These are phyloP conservation scores for Caenorhabditis remanei DNA, from an alignment of 1,140 invertebrate genomes.

Conservation along the genomic window DNA sequence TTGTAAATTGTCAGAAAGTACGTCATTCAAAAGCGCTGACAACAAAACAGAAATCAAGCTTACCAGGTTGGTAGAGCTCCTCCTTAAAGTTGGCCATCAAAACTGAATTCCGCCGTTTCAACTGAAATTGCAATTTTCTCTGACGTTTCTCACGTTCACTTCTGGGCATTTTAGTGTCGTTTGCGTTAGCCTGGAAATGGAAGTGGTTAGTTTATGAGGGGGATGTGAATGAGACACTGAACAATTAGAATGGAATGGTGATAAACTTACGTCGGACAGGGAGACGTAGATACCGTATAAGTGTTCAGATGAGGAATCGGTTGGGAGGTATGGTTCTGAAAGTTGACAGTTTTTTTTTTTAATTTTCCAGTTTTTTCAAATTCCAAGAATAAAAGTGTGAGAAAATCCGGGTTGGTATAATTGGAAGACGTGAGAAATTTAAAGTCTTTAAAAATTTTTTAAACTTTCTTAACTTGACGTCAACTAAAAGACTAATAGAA, in stretches of 20 bases:
- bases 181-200: constrained; percentile 10
- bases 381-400: too few relatives aligned
- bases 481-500: too few relatives aligned
- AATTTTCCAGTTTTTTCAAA: neutral
- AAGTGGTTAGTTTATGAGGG: neutral
- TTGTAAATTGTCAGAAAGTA: constrained; percentile 33
- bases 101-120: constrained; percentile 12
- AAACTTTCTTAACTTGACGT: too few relatives aligned
- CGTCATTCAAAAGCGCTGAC: neutral
- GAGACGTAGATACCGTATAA: neutral
- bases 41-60: neutral
- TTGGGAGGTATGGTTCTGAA: constrained; percentile 13
- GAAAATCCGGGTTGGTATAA: too few relatives aligned
- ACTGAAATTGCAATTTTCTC: constrained; percentile 30
- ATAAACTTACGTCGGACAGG: constrained; percentile 13
- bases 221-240: neutral
- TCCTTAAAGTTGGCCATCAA: constrained; percentile 39
- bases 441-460: too few relatives aligned
- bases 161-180: constrained; percentile 37
- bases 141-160: constrained; percentile 26
- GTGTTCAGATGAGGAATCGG: neutral
- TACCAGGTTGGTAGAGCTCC: neutral
- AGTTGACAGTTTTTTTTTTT: neutral
- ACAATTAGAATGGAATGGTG: neutral
- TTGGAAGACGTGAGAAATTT: too few relatives aligned